Evolutionary conservation across 1,140 invertebrate genomes (phyloP).

Genomic region (Lamellibrachia luymesi): DNA sequence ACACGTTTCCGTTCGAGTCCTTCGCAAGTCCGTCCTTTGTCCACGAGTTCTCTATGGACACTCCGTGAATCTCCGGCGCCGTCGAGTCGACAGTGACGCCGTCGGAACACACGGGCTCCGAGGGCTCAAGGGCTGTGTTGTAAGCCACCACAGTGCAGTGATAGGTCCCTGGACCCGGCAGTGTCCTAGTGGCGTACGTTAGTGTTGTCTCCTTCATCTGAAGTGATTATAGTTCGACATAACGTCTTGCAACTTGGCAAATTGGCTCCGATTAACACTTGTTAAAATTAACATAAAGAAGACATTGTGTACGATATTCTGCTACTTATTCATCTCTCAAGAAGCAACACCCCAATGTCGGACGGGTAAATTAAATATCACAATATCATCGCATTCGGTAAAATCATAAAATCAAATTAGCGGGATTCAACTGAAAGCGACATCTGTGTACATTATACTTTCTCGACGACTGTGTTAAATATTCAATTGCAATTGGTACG

Average conservation of each 20-base stretch:
- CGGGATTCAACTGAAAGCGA: not conserved
- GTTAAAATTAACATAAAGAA: not conserved
- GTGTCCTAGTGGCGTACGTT: not conserved
- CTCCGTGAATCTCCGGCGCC: not conserved
- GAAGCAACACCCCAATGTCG: too few species aligned
- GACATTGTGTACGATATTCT: not conserved
- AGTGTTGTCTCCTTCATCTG: not conserved
- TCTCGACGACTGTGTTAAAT: too few species aligned
- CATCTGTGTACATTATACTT: not conserved
- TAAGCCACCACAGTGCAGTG: not conserved
- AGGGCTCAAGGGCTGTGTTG: not conserved
- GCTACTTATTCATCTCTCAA: not conserved
- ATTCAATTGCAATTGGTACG: too few species aligned
- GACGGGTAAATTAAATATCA: too few species aligned
- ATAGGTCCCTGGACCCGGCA: not conserved
- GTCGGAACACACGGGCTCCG: not conserved
- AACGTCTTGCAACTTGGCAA: too few species aligned
- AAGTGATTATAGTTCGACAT: not conserved
- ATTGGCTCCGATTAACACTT: too few species aligned
- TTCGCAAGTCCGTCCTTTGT: not conserved
- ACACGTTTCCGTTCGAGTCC: not conserved
- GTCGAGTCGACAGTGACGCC: not conserved
- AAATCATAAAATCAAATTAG: not conserved
- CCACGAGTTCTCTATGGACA: not conserved
- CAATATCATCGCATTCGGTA: too few species aligned